Base-by-base conservation (phyloP, 2,113 vertebrate genomes). In the Tamias sibiricus region DNA sequence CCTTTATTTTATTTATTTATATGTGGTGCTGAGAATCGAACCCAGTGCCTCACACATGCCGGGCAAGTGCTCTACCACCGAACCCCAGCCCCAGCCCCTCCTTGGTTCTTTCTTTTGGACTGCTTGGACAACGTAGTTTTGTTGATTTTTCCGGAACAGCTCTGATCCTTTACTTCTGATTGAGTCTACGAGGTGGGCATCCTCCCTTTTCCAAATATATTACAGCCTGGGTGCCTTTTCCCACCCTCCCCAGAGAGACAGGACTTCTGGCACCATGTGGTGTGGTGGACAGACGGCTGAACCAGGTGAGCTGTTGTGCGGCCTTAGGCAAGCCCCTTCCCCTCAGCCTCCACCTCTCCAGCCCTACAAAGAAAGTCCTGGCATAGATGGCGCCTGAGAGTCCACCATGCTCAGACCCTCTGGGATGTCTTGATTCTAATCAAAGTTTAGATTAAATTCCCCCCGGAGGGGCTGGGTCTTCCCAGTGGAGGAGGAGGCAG, bases 401-500 rank as follows among this genome's bases (percentile, higher is more conserved):
- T 82, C 64, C 32, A 54, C 42, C 3, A 8, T 32, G 19, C 5
- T 69, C 44, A 3, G 54, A 54, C 4, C 82, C 82, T 86, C n/a
- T 91, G 74, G 10, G 84, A 40, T 57, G 81, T 87, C 59, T 92
- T 64, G 69, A 90, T 82, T 77, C 62, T 77, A 83, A 93, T 96
- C 90, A 90, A 83, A 79, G 80, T 62, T 86, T 47, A 88, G 90
- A 93, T 57, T 57, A 57, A 57, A 85, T 85, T 59, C 4, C 42
- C 69, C 94, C 69, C 37, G 35, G 83, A 94, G 95, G 74, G 95
- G 74, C 85, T 71, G 32, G 47, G 47, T 42, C 86, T 96, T 74
- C 35, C 22, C 22, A n/a, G 87, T 42, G 28, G 69, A 44, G 64
- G 68, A 69, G 57, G 82, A 66, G n/a, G 82, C 32, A 19, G 54